Conservation (phyloP, 1,140 invertebrate species). For the Drosophila novamexicana region DNA sequence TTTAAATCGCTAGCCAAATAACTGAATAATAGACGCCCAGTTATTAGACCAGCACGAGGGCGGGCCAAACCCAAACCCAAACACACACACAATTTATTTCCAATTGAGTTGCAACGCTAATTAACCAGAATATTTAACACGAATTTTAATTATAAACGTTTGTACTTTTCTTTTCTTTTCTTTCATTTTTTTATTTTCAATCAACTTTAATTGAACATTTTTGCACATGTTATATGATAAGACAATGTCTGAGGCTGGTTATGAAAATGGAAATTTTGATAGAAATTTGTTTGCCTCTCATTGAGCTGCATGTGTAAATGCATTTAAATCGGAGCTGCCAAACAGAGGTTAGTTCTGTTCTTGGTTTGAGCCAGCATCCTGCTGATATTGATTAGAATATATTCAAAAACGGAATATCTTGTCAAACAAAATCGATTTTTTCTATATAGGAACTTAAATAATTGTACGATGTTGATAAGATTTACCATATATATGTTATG, state of each 20-base stretch:
- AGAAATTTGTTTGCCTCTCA: constrained; percentile 17
- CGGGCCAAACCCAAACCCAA: background rate
- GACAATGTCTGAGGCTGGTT: constrained; percentile 13
- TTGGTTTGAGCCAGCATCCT: no score
- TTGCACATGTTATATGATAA: constrained; percentile 51
- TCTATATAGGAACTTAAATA: no score
- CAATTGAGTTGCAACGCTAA: constrained; percentile 72
- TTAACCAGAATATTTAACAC: constrained; percentile 58
- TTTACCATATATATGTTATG: no score
- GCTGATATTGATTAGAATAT: no score
- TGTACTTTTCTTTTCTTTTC: background rate
- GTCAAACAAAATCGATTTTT: no score
- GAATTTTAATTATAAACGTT: constrained; percentile 38
- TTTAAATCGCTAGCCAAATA: constrained; percentile 30
- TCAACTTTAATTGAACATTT: constrained; percentile 29
- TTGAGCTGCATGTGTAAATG: background rate
- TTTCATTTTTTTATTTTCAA: constrained; percentile 12
- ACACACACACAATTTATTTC: constrained; percentile 36
- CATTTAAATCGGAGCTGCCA: no score
- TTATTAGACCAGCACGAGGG: constrained; percentile 68
- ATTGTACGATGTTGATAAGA: no score
- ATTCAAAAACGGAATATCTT: no score
- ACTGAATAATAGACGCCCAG: constrained; percentile 4
- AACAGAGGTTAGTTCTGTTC: no score
- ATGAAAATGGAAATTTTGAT: constrained; percentile 11